These are phyloP conservation scores for Drosophila testacea DNA, from an alignment of 2,888 invertebrate species.

Conservation along the genomic window DNA sequence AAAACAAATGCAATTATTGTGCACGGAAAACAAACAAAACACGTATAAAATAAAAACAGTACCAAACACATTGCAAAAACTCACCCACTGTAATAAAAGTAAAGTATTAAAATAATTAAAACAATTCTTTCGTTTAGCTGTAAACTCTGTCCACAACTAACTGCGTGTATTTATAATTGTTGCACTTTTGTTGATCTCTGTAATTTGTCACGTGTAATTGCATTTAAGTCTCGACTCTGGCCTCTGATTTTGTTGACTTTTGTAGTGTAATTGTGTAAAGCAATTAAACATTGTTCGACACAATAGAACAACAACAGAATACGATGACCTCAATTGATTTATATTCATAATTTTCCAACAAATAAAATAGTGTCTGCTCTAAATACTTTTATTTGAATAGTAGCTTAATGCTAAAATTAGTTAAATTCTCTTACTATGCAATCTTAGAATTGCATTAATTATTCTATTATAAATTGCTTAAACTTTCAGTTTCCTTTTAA, in stretches of 20 bases:
- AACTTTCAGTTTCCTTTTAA: background rate
- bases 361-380: background rate
- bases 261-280: slow-evolving; percentile 43
- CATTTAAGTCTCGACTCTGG: slow-evolving; percentile 34
- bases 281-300: slow-evolving; percentile 15
- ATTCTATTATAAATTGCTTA: too few species aligned
- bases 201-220: slow-evolving; percentile 73
- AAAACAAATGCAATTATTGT: slow-evolving; percentile 67
- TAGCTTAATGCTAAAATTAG: background rate
- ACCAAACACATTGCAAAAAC: slow-evolving; percentile 9
- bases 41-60: slow-evolving; percentile 1
- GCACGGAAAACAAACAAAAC: slow-evolving; percentile 36
- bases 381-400: background rate
- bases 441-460: too few species aligned
- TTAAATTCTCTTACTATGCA: too few species aligned
- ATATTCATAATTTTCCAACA: slow-evolving; percentile 2
- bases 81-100: slow-evolving; percentile 20
- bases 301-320: background rate
- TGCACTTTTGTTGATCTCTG: slow-evolving; percentile 30
- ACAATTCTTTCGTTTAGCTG: slow-evolving; percentile 27
- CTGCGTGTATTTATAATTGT: slow-evolving; percentile 28
- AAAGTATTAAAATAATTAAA: slow-evolving; percentile 62
- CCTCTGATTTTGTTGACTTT: slow-evolving; percentile 56
- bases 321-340: slow-evolving; percentile 12
- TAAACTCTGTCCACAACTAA: slow-evolving; percentile 22